Evolutionary conservation across 1,140 invertebrate genomes (phyloP).

Genomic region (Drosophila novamexicana): DNA sequence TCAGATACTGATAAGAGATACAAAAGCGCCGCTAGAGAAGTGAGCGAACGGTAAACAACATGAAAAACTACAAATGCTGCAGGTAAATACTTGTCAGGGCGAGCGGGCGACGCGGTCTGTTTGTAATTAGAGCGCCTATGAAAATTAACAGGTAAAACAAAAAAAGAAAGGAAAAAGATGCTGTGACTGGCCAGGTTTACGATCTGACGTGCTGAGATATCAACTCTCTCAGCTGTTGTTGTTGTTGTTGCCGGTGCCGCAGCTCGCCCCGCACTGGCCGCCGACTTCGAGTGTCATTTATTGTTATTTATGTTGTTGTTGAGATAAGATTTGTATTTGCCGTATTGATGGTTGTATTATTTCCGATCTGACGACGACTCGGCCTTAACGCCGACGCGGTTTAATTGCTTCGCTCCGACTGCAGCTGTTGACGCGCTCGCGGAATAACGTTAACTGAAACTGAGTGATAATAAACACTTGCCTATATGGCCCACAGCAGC

Average conservation of each 20-base stretch:
- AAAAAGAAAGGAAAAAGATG: slow-evolving; percentile 19
- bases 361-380: slow-evolving; percentile 55
- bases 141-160: slow-evolving; percentile 60
- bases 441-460: slow-evolving; percentile 75
- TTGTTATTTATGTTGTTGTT: slow-evolving; percentile 64
- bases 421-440: slow-evolving; percentile 54
- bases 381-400: slow-evolving; percentile 37
- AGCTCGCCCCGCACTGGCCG: neutral
- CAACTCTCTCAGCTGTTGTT: slow-evolving; percentile 35
- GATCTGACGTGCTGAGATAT: slow-evolving; percentile 38
- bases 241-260: slow-evolving; percentile 7
- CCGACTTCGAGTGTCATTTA: slow-evolving; percentile 30
- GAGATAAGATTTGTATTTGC: slow-evolving; percentile 54
- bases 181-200: slow-evolving; percentile 41
- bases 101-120: slow-evolving; percentile 9
- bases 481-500: slow-evolving; percentile 45
- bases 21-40: slow-evolving; percentile 11
- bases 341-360: slow-evolving; percentile 40
- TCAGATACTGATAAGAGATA: slow-evolving; percentile 41
- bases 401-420: neutral
- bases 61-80: slow-evolving; percentile 10
- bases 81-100: slow-evolving; percentile 20
- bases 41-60: slow-evolving; percentile 19
- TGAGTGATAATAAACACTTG: slow-evolving; percentile 64
- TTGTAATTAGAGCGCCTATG: slow-evolving; percentile 65